These are phyloP conservation scores for Phoxinus dragarum DNA, from an alignment of 2,797 vertebrate species.

Conservation along the genomic window DNA sequence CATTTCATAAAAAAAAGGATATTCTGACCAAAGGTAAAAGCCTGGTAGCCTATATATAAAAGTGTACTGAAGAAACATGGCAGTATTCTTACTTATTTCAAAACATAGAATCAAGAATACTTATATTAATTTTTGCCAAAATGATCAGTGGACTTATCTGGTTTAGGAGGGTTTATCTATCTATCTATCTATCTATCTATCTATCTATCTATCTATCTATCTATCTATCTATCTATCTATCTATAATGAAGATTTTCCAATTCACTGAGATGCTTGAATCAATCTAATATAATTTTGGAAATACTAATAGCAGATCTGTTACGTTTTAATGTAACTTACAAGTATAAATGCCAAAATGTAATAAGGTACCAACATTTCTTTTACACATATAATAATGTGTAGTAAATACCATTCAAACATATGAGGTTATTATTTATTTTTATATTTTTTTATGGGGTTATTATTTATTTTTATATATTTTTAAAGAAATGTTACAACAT, in stretches of 20 bases:
- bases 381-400: too few species aligned
- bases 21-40: not conserved
- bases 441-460: too few species aligned
- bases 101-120: not conserved
- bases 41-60: not conserved
- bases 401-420: not conserved
- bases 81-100: not conserved
- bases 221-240: too few species aligned
- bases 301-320: not conserved
- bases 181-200: too few species aligned
- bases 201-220: too few species aligned
- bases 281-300: not conserved
- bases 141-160: slow-evolving; percentile 49
- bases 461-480: too few species aligned
- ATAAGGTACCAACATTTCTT: not conserved
- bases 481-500: not conserved
- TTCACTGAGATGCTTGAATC: not conserved
- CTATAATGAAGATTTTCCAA: not conserved
- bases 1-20: slow-evolving; percentile 53
- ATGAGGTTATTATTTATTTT: too few species aligned
- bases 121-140: not conserved
- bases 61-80: slow-evolving; percentile 43
- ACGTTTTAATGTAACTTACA: not conserved
- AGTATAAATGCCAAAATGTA: not conserved
- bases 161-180: slow-evolving; percentile 37